A percentile compares a stretch with the other conserved stretches of the same genome.
Evolutionary conservation across 2,797 vertebrate genomes (phyloP).

Genomic region (Tadarida brasiliensis): DNA sequence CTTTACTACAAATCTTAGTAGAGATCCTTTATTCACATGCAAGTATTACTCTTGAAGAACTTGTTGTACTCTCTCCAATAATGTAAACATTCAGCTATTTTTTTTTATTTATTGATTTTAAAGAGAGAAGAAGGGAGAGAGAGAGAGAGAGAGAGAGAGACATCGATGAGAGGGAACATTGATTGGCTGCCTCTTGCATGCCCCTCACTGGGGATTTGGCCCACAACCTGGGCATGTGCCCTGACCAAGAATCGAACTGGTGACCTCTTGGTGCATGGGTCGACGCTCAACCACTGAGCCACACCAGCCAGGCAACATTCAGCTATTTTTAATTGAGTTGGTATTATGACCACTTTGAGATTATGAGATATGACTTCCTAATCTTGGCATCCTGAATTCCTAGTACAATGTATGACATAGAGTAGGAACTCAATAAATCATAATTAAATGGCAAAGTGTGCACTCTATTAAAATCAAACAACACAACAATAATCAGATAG

Average conservation of each 20-base stretch:
- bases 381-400: neutral
- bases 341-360: neutral
- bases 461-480: slow-evolving; percentile 2
- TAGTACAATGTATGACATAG: neutral
- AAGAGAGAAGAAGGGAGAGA: too few species aligned
- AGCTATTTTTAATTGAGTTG: neutral
- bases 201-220: too few species aligned
- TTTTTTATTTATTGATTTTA: neutral
- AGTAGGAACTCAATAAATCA: neutral
- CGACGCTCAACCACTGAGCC: too few species aligned
- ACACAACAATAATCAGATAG: neutral
- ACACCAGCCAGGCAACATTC: neutral
- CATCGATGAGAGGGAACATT: too few species aligned
- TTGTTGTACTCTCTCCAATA: neutral
- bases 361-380: neutral
- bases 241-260: too few species aligned
- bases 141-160: too few species aligned
- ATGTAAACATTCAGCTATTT: neutral
- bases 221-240: too few species aligned
- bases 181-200: too few species aligned
- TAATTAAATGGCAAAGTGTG: slow-evolving; percentile 17
- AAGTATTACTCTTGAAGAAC: neutral
- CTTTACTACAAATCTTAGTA: neutral
- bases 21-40: neutral
- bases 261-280: too few species aligned